Conservation (phyloP, 2,113 vertebrate species). For the Lepidothrix coronata region DNA sequence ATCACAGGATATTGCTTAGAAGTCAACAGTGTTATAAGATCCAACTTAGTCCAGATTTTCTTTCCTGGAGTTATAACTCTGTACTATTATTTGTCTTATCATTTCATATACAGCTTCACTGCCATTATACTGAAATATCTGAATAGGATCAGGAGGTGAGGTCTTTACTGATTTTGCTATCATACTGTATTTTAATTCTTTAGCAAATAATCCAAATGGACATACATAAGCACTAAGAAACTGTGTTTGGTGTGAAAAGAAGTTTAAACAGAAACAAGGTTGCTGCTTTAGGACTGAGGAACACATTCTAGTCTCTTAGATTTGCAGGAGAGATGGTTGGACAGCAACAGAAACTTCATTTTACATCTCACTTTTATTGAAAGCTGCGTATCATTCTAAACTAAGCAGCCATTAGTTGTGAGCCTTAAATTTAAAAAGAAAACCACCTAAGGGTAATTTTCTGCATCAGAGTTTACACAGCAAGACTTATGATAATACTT, state of each 20-base stretch:
- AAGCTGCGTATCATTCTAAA: neutral
- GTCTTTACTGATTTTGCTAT: neutral
- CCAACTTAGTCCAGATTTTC: neutral
- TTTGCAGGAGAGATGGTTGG: neutral
- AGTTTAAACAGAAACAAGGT: neutral
- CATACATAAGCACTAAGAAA: neutral
- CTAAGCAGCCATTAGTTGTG: neutral
- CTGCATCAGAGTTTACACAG: neutral
- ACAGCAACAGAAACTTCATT: neutral
- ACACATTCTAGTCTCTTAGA: neutral
- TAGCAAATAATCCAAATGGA: neutral
- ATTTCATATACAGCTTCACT: neutral
- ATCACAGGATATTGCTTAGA: neutral
- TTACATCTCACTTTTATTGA: neutral
- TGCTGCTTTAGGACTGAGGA: neutral
- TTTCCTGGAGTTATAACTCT: neutral
- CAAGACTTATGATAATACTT: neutral
- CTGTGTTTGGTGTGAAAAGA: neutral
- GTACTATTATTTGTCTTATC: neutral
- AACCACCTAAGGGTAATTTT: neutral
- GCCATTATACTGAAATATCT: neutral
- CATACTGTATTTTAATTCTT: neutral
- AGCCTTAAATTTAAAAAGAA: neutral
- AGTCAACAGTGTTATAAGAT: neutral
- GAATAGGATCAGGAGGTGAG: neutral